Conservation (phyloP, 2,888 invertebrate species). For the Seira musarum region DNA sequence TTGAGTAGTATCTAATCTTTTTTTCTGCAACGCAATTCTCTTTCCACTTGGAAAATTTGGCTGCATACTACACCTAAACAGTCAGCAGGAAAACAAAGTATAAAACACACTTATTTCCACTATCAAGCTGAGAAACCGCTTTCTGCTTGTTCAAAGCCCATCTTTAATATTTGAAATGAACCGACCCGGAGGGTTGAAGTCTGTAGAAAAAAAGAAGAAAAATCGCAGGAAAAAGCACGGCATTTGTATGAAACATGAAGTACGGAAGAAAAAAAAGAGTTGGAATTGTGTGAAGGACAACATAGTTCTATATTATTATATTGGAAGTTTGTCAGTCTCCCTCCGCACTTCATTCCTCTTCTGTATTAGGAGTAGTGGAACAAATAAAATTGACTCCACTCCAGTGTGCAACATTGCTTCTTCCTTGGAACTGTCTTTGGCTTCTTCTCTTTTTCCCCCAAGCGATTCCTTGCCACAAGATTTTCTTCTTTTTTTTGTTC, state of each 20-base stretch:
- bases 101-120: neutral
- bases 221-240: neutral
- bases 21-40: neutral
- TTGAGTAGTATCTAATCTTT: neutral
- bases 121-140: neutral
- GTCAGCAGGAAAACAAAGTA: neutral
- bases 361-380: neutral
- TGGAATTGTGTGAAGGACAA: neutral
- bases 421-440: neutral
- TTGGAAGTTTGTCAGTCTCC: neutral
- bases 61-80: neutral
- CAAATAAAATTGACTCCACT: conserved; percentile 6
- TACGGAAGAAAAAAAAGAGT: neutral
- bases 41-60: neutral
- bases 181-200: neutral
- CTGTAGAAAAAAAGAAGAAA: neutral
- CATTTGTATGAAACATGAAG: neutral
- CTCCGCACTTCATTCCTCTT: neutral
- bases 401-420: neutral
- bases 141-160: neutral
- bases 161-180: conserved; percentile 3
- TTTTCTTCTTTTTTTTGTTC: neutral
- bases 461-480: conserved; percentile 1
- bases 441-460: neutral
- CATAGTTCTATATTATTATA: neutral